A percentile compares a stretch with the other conserved stretches of the same genome.
Conservation (phyloP, 2,797 vertebrate species). For the Arctocebus calabarensis region DNA sequence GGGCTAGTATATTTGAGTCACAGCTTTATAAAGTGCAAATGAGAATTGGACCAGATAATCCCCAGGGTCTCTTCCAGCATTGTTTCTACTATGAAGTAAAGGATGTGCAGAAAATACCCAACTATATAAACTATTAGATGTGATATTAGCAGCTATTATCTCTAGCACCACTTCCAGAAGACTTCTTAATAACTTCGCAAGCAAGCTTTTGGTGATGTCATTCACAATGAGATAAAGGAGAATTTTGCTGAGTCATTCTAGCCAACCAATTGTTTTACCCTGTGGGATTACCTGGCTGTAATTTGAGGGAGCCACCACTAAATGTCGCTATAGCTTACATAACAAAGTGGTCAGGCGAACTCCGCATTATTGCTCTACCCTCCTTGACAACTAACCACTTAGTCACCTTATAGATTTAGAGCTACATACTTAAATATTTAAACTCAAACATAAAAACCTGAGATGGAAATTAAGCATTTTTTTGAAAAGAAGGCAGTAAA, state of each 20-base stretch:
- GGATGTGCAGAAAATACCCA: neutral
- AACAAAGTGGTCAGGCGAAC: conserved; percentile 22
- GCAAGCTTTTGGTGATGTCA: neutral
- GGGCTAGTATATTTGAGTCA: neutral
- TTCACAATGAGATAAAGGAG: neutral
- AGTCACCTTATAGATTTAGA: neutral
- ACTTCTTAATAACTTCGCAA: neutral
- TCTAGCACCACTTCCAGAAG: neutral
- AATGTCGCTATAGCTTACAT: conserved; percentile 71
- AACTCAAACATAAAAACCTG: neutral
- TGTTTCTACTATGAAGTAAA: conserved; percentile 15
- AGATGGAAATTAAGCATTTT: neutral
- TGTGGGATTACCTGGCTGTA: conserved; percentile 63
- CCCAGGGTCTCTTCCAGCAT: neutral
- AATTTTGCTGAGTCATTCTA: conserved; percentile 12
- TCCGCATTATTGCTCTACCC: neutral
- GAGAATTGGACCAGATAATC: conserved; percentile 41
- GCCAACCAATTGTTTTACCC: neutral
- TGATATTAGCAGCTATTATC: neutral
- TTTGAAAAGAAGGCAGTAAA: conserved; percentile 17
- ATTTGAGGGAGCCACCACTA: conserved; percentile 73
- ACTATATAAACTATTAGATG: neutral
- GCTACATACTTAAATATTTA: neutral
- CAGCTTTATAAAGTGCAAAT: conserved; percentile 48
- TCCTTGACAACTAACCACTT: neutral